Conservation (phyloP, 2,888 invertebrate genomes). For the Scelioninae gen. 2 region DNA sequence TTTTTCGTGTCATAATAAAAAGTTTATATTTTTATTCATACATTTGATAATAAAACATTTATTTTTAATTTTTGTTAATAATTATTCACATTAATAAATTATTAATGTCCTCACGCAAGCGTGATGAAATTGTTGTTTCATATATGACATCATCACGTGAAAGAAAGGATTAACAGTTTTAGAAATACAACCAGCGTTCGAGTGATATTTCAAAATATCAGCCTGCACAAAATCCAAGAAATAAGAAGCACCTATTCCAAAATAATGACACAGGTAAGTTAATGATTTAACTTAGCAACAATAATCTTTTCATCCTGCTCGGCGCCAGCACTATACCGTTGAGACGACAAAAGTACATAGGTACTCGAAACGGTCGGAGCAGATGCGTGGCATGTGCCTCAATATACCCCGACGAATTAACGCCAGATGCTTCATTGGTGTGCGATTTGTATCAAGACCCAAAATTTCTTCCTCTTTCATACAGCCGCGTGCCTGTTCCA, state of each 20-base stretch:
- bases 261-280: slow-evolving; percentile 7
- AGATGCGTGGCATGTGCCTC: slow-evolving; percentile 74
- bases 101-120: too few relatives aligned
- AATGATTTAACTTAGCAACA: slow-evolving; percentile 68
- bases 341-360: slow-evolving; percentile 72
- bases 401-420: slow-evolving; percentile 64
- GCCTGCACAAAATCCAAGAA: background rate
- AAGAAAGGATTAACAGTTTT: too few relatives aligned
- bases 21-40: too few relatives aligned
- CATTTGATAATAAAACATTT: too few relatives aligned
- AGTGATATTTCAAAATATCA: too few relatives aligned
- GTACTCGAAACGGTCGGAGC: slow-evolving; percentile 66
- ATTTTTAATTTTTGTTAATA: too few relatives aligned
- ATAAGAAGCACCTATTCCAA: background rate
- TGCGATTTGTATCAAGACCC: slow-evolving; percentile 65
- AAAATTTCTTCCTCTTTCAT: slow-evolving; percentile 45
- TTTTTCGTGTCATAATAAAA: too few relatives aligned
- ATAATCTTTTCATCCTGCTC: slow-evolving; percentile 64
- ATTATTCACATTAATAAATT: too few relatives aligned
- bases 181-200: too few relatives aligned
- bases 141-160: too few relatives aligned
- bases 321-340: slow-evolving; percentile 63
- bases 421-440: slow-evolving; percentile 74
- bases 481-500: slow-evolving; percentile 66
- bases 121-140: too few relatives aligned